Base-by-base conservation (phyloP, 2,888 invertebrate genomes). In the Troilus luridus region DNA sequence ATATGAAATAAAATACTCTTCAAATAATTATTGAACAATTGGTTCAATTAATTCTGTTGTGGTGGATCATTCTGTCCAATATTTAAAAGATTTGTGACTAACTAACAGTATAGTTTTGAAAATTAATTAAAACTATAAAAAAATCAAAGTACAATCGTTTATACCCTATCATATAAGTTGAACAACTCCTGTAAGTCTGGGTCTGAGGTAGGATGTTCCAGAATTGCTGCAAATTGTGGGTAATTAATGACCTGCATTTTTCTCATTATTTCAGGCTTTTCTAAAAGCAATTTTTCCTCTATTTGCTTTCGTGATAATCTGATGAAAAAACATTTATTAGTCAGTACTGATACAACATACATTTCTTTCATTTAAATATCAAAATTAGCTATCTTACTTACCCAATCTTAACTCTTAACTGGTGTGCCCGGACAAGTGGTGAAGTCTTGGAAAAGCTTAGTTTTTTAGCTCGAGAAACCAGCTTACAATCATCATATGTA, bases 401-500 rank as follows among this genome's bases (percentile, higher is more conserved):
- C 97, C 97, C 97, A 21, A 98, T 95, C 93, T 96, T 96, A 89
- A 95, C 95, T 81, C 98, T 95, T n/a, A 97, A 94, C 93, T 97
- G 97, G 93, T 96, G 96, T 92, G 98, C 96, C 94, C 98, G 98
- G 21, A 98, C 96, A 88, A 97, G 95, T 54, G 96, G 95, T 7
- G 96, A 95, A 0, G 97, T 96, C 92, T 96, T 95, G 0, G 98
- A 98, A 60, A 98, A 95, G 93, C 97, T 96, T 93, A 98, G 95
- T 93, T 97, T 96, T 94, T 97, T 97, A n/a, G 98, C 98, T 93
- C 96, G 96, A 90, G 96, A 96, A 95, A 98, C 97, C 92, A 98
- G 95, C 85, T 97, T 96, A 93, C 98, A 98, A 94, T 98, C 98
- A 94, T 98, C 98, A 94, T 97, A 98, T 0, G 98, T 97, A 94